phyloP scores from a whole-genome alignment of 2,113 vertebrate genomes.

The Lipophrys pholis region DNA sequence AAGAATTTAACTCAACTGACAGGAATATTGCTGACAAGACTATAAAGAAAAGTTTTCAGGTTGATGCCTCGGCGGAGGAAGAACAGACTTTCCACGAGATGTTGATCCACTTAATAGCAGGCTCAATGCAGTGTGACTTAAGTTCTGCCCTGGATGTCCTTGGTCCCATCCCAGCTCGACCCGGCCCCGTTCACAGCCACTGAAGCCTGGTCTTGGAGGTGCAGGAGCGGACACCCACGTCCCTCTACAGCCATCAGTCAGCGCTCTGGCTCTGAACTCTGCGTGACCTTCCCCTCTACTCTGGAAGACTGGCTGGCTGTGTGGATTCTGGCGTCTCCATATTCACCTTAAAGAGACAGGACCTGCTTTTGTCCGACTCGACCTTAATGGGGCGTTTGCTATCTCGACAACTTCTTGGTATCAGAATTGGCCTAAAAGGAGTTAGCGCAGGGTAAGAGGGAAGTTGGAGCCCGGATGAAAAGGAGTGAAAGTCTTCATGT shows the following conservation, averaged over 20 bases:
- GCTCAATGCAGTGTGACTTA: slow-evolving; percentile 21
- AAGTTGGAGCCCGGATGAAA: slow-evolving; percentile 15
- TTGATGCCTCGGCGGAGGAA: slow-evolving; percentile 20
- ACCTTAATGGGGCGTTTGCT: slow-evolving; percentile 2
- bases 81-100: slow-evolving; percentile 9
- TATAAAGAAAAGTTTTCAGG: slow-evolving; percentile 3
- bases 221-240: slow-evolving; percentile 81
- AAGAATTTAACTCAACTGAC: slow-evolving; percentile 3
- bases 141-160: slow-evolving; percentile 20
- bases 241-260: slow-evolving; percentile 87
- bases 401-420: slow-evolving; percentile 30
- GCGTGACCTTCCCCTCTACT: slow-evolving; percentile 87
- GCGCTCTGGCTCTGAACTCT: slow-evolving; percentile 88
- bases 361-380: slow-evolving; percentile 14
- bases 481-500: slow-evolving; percentile 61
- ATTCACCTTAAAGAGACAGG: slow-evolving; percentile 78
- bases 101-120: slow-evolving; percentile 25
- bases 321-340: slow-evolving; percentile 80
- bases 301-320: slow-evolving; percentile 75
- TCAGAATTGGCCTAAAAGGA: slow-evolving; percentile 30
- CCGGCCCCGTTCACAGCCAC: slow-evolving; percentile 36
- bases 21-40: background rate
- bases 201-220: slow-evolving; percentile 82
- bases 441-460: slow-evolving; percentile 6
- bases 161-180: slow-evolving; percentile 69